Evolutionary conservation across 2,113 vertebrate species (phyloP).

Genomic region (Brachyistius frenatus): DNA sequence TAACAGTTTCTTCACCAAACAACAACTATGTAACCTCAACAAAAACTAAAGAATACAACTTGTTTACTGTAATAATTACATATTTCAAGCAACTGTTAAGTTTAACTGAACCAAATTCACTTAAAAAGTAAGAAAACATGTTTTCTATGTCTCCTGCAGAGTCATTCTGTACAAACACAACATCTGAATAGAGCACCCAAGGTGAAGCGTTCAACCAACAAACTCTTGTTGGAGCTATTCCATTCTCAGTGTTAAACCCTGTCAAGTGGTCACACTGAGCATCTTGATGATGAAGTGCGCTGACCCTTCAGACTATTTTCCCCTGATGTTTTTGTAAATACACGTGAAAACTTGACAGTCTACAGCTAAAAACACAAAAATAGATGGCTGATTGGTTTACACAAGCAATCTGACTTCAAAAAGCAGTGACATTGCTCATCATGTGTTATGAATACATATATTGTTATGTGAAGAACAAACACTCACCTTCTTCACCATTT

Average conservation of each 20-base stretch:
- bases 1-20: too few species aligned
- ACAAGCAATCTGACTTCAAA: too few species aligned
- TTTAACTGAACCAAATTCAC: too few species aligned
- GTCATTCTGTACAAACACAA: slow-evolving; percentile 4
- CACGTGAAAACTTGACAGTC: neutral
- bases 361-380: neutral
- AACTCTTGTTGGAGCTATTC: slow-evolving; percentile 2
- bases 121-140: too few species aligned
- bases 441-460: neutral
- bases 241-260: slow-evolving; percentile 13
- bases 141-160: slow-evolving; percentile 2
- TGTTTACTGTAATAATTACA: neutral
- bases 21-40: too few species aligned
- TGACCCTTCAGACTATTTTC: too few species aligned
- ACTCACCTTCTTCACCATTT: slow-evolving; percentile 76
- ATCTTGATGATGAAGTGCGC: too few species aligned
- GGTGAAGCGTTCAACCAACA: slow-evolving; percentile 5
- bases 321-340: neutral
- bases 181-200: slow-evolving; percentile 9
- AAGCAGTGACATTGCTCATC: neutral
- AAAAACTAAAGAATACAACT: too few species aligned
- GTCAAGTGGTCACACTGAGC: neutral
- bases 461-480: neutral
- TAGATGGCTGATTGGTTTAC: too few species aligned
- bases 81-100: neutral